Base-by-base conservation (phyloP, 2,888 invertebrate species). In the Trimorus sp. region DNA sequence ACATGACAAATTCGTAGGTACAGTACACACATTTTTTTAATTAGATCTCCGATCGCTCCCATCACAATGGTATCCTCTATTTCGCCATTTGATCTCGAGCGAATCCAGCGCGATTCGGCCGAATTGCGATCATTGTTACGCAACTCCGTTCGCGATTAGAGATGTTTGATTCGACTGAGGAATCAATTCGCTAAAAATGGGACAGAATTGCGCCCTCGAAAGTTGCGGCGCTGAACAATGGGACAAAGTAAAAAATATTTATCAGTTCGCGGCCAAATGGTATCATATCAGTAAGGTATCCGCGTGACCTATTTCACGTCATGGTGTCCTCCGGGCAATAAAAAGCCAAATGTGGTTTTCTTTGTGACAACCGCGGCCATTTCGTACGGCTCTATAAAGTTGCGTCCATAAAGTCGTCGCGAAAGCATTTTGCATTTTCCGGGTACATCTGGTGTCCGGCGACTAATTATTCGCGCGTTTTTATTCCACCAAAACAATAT, bases 321-420 rank as follows among this genome's bases (percentile, higher is more conserved):
- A 63, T 48, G 63, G 56, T 48, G 63, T 73, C 62, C 48, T 45
- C 53, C 60, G 7, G 14, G 45, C 66, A 75, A 75, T 75, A 75
- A 75, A 75, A 73, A 62, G 73, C 63, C 36, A 63, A 75, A 66
- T 53, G 56, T 66, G 51, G 59, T 75, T 66, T 75, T 58, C 66
- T 75, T 66, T 75, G 66, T 37, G 59, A 51, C 66, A 66, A 66
- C 37, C 42, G 36, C 66, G 53, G 15, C 66, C 60, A 66, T 53
- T 59, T 66, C 40, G 26, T 60, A 51, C 65, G 16, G 51, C 37
- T 59, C 51, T 59, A 74, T 74, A 66, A 62, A 73, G 56, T 62
- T 48, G n/a, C 49, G 11, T 2, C 1, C 26, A 26, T 26, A 26
- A 26, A 26, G 26, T 26, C 26, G 26, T 26, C 26, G 26, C 26